Evolutionary conservation across 2,888 invertebrate genomes (phyloP).

Genomic region (Nineta flava): DNA sequence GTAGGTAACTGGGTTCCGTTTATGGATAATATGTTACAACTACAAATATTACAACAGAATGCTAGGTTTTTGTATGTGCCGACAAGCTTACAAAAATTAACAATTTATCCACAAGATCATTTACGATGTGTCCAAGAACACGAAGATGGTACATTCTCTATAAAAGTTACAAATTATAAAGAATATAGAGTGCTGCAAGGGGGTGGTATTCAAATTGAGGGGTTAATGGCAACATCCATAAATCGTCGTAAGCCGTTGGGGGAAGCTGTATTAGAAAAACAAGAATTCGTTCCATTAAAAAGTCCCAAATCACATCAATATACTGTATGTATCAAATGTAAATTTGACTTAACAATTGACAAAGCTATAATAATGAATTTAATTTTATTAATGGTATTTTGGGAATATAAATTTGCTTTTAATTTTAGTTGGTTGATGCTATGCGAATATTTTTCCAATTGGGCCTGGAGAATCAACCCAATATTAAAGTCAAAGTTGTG

Average conservation of each 20-base stretch:
- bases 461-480: conserved; percentile 51
- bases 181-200: conserved; percentile 26
- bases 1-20: conserved; percentile 72
- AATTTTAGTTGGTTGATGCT: conserved; percentile 17
- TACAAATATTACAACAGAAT: conserved; percentile 53
- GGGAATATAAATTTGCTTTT: neutral
- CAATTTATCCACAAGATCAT: conserved; percentile 49
- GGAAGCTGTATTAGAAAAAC: conserved; percentile 62
- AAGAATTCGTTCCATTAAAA: conserved; percentile 50
- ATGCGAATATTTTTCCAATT: conserved; percentile 49
- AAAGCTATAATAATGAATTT: too few relatives aligned
- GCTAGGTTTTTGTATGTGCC: conserved; percentile 56
- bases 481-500: conserved; percentile 41
- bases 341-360: too few relatives aligned
- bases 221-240: conserved; percentile 60
- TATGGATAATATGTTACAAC: conserved; percentile 79
- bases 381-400: too few relatives aligned
- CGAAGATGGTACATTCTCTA: neutral
- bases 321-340: neutral
- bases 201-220: conserved; percentile 63
- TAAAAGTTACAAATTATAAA: too few relatives aligned
- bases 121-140: conserved; percentile 19
- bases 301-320: conserved; percentile 6
- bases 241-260: conserved; percentile 48
- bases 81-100: conserved; percentile 51